Percentiles rank a stretch among this genome's conserved stretches.
These are phyloP conservation scores for Phainopepla nitens DNA, from an alignment of 2,113 vertebrate species.

Conservation along the genomic window DNA sequence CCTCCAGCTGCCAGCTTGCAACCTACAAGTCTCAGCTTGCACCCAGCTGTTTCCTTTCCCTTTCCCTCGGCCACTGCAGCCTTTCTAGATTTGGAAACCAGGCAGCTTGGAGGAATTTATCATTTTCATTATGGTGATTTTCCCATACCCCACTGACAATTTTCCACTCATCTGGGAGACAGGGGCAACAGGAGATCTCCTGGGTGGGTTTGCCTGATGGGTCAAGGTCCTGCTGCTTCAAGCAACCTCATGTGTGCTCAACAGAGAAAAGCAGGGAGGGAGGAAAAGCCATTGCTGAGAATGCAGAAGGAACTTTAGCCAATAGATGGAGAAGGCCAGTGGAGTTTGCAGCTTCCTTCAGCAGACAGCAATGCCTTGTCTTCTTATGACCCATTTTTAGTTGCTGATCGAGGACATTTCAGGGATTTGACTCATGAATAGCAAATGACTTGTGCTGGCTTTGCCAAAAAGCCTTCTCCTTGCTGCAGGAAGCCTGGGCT, in stretches of 20 bases:
- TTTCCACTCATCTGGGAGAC: not conserved
- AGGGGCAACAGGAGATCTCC: not conserved
- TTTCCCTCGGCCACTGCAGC: not conserved
- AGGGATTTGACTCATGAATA: conserved; percentile 49
- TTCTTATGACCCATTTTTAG: conserved; percentile 24
- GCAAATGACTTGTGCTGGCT: not conserved
- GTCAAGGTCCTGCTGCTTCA: not conserved
- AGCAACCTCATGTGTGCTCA: not conserved
- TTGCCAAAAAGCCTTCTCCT: conserved; percentile 48
- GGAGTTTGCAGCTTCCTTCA: not conserved
- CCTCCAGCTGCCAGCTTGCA: not conserved
- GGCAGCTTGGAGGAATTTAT: not conserved
- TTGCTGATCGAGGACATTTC: conserved; percentile 16
- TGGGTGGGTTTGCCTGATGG: not conserved
- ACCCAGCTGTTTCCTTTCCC: not conserved
- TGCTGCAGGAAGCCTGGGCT: conserved; percentile 2
- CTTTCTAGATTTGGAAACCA: not conserved
- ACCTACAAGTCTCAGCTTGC: not conserved
- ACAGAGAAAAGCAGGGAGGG: not conserved
- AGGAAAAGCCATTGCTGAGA: not conserved
- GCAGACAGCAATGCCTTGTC: conserved; percentile 31
- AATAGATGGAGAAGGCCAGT: not conserved
- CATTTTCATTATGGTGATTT: not conserved
- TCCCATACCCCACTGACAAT: not conserved
- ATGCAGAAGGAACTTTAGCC: not conserved